Percentiles rank a stretch among this genome's conserved stretches.
phyloP scores from a whole-genome alignment of 2,113 vertebrate species.

The Turdus rufiventris region DNA sequence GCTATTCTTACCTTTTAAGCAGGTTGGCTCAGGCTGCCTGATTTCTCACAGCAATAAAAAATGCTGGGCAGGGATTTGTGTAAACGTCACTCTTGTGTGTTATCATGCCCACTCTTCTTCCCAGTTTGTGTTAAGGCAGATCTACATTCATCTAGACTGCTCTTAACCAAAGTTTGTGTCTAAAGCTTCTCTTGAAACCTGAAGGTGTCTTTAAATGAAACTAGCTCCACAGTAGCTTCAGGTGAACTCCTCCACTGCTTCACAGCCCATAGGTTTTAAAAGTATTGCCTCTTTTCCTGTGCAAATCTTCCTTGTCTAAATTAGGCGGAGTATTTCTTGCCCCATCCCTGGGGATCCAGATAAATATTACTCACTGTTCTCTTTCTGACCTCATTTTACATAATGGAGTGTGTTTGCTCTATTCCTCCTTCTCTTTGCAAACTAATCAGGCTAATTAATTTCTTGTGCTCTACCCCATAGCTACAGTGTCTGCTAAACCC shows the following conservation, averaged over 20 bases:
- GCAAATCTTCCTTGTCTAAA: slow-evolving; percentile 25
- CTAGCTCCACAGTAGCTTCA: not conserved
- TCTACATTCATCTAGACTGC: not conserved
- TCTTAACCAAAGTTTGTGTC: not conserved
- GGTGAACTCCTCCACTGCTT: not conserved
- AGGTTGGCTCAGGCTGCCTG: not conserved
- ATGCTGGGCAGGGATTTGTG: not conserved
- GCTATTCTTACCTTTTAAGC: not conserved
- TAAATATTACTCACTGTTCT: slow-evolving; percentile 50
- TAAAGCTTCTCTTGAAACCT: not conserved
- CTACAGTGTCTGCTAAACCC: not conserved
- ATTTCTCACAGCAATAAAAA: not conserved
- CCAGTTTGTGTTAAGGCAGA: not conserved
- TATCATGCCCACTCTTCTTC: not conserved
- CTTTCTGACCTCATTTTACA: slow-evolving; percentile 50
- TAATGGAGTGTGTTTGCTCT: slow-evolving; percentile 35
- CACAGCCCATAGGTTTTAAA: not conserved
- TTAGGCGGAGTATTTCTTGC: slow-evolving; percentile 31
- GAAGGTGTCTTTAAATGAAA: not conserved
- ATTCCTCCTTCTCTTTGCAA: slow-evolving; percentile 14
- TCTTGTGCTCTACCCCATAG: not conserved
- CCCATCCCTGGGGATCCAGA: not conserved
- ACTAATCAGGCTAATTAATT: slow-evolving; percentile 26
- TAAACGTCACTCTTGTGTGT: not conserved
- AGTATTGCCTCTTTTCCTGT: not conserved